Evolutionary conservation across 35 echinoderm and acorn worm genomes (phyloP), one percentile per base, ranked within the genome.

Genomic region (Lytechinus variegatus): DNA sequence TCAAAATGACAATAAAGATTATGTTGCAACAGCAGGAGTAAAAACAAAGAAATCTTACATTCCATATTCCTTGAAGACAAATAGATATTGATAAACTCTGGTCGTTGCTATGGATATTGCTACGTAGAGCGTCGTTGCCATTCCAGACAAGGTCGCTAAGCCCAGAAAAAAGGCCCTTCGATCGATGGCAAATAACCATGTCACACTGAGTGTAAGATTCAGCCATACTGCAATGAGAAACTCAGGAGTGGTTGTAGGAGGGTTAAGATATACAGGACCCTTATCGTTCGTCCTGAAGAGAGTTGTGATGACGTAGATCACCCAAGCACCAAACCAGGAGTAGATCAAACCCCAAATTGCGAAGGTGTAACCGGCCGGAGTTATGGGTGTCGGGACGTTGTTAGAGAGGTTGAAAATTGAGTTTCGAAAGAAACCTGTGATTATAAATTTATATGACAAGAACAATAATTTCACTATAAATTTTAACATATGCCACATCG

Each of bases 261-360:
- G 96, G 92, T 97, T 96, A 27, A 96, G 89, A 54, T 94, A 97
- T 27, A 96, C 71, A 16, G 53, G 95, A 5, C 95, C 95, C 2
- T 10, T 44, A 10, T 87, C 54, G 66, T 97, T 97, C 12, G 54
- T 56, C 13, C 95, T 44, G 53, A 91, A 97, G 5, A 97, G 28
- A 3, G 96, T 95, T 5, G 95, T 87, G 27, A 95, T 44, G 72
- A 95, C 52, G n/a, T 95, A 95, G 91, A 94, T 66, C 27, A 95
- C 61, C 56, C 95, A 79, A 4, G 91, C 95, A 7, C 94, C 27
- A 9, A 55, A 55, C 96, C 96, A 97, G 4, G 92, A 87, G 79
- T 97, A 97, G 52, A 97, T 97, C 9, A 97, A 27, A 13, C 96
- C 95, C 96, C 96, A 97, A 5, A 97, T 97, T 92, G 33, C 13